Base-by-base conservation (phyloP, 2,797 vertebrate species). In the Gallinago nigripennis region DNA sequence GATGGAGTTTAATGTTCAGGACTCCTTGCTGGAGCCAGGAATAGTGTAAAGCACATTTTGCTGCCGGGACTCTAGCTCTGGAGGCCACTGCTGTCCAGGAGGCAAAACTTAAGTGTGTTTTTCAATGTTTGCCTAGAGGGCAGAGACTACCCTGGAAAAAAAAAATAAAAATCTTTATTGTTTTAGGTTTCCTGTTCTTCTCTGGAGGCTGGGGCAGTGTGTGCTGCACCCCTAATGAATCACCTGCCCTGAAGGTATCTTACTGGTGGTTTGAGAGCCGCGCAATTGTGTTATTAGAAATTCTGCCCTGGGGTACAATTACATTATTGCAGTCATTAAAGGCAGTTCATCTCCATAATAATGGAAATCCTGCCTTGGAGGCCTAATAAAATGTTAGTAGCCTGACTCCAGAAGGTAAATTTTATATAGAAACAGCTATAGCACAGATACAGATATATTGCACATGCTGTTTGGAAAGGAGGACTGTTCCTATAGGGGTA, bases 271-370 rank as follows among this genome's bases (percentile, higher is more conserved):
- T 80, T 95, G 91, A 90, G 88, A 97, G 63, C 95, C 93, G 64
- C 86, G 82, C 87, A 78, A 92, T 93, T 92, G 90, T 86, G 94
- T 96, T 97, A 96, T 97, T 97, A 98, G 97, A 86, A 94, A 97
- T 97, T 95, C 95, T 93, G 97, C 97, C 97, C 97, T 95, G 90
- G 97, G 96, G 97, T 98, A 76, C 96, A 96, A 97, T 98, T 98
- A 97, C 88, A 94, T 96, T 96, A 95, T 97, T 97, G 97, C 95
- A 93, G 91, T 97, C 97, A 97, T 98, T 98, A 98, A 97, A 96
- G 91, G 89, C 88, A 97, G 86, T 97, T 98, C 96, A 96, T 98
- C 97, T 97, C 97, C 97, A 97, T 97, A 97, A 98, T 98, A 98
- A 98, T 97, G 95, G 95, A 97, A 98, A 97, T 97, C 97, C 96